Base-by-base conservation (phyloP, 2,113 vertebrate species). In the Poecile atricapillus region DNA sequence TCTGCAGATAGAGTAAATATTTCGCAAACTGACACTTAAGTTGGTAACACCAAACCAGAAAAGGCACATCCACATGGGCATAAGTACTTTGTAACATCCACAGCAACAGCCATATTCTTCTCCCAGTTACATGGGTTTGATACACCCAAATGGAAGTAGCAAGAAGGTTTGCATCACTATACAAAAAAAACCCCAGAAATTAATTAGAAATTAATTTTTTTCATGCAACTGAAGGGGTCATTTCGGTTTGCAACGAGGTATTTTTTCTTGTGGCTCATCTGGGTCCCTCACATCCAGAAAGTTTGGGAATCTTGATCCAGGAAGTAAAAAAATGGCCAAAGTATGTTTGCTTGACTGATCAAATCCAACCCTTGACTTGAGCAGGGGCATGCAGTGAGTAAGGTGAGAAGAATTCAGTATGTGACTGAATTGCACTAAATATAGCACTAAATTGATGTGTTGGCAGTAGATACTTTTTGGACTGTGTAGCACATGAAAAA, bases 1-100 rank as follows among this genome's bases (percentile, higher is more conserved):
- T 96, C 89, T 81, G 94, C 95, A 97, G 96, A 96, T 52, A 95
- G 83, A 92, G 80, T 90, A 93, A 97, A 92, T 90, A 92, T 93
- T 97, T 93, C 90, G 83, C 83, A 88, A 95, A 90, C 76, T 84
- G 93, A 83, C 92, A 78, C 86, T 92, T 78, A 39, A 85, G 87
- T 94, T 89, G 93, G 92, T 75, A 83, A 88, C 85, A 85, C 60
- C 93, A 91, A 90, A 88, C 33, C 79, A 93, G 82, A 86, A 95
- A 81, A 88, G 55, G 82, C 79, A 85, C 68, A 83, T 59, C 39
- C n/a, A 77, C 11, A 6, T 5, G 50, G n/a, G 50, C 67, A 33
- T 1, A 6, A 7, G 31, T 20, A 22, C 35, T 79, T 71, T 8
- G 10, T 10, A 55, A 50, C 15, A 79, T 47, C 19, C 33, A 14